Evolutionary conservation across 2,888 invertebrate genomes (phyloP).

Genomic region (Andrena bucephala): DNA sequence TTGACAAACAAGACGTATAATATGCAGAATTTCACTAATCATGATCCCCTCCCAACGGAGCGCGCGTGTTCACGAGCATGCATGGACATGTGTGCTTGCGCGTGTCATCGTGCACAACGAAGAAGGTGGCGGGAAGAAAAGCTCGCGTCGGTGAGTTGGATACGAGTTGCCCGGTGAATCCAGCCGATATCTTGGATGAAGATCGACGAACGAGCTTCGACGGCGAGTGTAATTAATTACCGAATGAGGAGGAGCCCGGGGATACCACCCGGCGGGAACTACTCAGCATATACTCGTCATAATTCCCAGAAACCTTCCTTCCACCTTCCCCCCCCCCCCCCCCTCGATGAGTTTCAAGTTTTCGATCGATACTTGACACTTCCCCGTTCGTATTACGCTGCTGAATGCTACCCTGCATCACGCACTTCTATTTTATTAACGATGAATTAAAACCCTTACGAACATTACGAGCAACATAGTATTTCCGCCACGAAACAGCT

Average conservation of each 20-base stretch:
- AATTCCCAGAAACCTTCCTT: conserved; percentile 74
- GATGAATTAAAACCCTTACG: conserved; percentile 26
- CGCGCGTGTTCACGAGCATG: not conserved
- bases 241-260: conserved; percentile 73
- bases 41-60: conserved; percentile 30
- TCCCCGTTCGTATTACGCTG: conserved; percentile 38
- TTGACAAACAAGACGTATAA: conserved; percentile 17
- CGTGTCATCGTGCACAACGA: conserved; percentile 26
- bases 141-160: conserved; percentile 67
- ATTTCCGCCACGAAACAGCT: too few relatives aligned
- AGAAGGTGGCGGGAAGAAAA: conserved; percentile 57
- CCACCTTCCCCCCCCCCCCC: conserved; percentile 29
- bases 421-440: conserved; percentile 48
- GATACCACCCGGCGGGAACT: conserved; percentile 79
- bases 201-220: conserved; percentile 79
- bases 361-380: conserved; percentile 60
- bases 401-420: conserved; percentile 31
- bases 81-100: not conserved
- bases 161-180: conserved; percentile 64
- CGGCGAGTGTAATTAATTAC: conserved; percentile 81
- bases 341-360: conserved; percentile 52
- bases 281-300: conserved; percentile 80
- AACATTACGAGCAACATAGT: not conserved
- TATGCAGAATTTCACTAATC: conserved; percentile 45
- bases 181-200: conserved; percentile 76